Conservation (phyloP, 2,888 invertebrate genomes). For the Bugulina stolonifera region DNA sequence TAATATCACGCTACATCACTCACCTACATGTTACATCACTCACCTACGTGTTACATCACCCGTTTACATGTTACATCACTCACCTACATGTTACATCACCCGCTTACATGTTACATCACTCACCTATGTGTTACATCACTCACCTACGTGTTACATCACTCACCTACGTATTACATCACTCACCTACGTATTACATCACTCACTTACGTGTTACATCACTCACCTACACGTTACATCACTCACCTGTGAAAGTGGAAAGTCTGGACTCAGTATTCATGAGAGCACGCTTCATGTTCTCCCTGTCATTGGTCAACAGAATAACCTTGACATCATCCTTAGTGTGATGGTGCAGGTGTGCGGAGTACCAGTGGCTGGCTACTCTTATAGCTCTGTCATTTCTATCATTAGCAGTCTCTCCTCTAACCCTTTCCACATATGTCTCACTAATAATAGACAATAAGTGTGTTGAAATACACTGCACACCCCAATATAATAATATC, state of each 20-base stretch:
- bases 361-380: conserved; percentile 75
- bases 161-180: no score
- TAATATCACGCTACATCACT: no score
- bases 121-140: no score
- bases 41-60: no score
- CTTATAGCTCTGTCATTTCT: conserved; percentile 87
- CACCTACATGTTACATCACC: no score
- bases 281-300: conserved; percentile 68
- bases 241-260: conserved; percentile 68
- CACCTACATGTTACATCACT: no score
- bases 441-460: conserved; percentile 60
- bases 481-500: neutral
- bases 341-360: conserved; percentile 61
- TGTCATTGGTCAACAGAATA: conserved; percentile 79
- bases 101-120: no score
- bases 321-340: conserved; percentile 57
- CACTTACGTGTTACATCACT: no score
- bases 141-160: no score
- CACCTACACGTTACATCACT: no score
- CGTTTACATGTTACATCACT: no score
- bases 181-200: no score
- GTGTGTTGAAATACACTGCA: conserved; percentile 21
- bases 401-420: conserved; percentile 79
- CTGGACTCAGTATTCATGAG: conserved; percentile 42
- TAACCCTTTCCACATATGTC: conserved; percentile 75